A percentile compares a stretch with the other conserved stretches of the same genome.
These are phyloP conservation scores for Caenorhabditis inopinata DNA, from an alignment of 1,140 invertebrate genomes.

Conservation along the genomic window DNA sequence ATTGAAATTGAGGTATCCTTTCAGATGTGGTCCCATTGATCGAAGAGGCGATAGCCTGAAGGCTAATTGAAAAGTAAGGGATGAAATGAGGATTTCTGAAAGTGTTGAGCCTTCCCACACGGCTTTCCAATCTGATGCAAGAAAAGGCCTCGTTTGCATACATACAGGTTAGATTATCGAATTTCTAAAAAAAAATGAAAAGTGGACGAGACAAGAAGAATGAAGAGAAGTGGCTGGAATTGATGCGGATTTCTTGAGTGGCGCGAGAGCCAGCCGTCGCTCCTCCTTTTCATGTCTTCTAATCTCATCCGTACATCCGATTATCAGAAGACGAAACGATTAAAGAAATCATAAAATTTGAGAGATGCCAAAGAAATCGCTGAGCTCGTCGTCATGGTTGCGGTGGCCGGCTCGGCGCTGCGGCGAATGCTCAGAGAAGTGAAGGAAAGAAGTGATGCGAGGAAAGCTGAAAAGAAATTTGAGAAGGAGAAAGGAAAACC, in stretches of 20 bases:
- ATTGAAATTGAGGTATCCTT: background rate
- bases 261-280: background rate
- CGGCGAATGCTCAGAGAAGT: no score
- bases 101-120: no score
- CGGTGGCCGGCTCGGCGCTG: background rate
- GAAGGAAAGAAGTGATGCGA: no score
- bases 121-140: no score
- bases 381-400: conserved; percentile 12
- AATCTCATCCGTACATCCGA: conserved; percentile 18
- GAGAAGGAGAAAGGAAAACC: background rate
- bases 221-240: background rate
- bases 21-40: no score
- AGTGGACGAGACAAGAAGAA: background rate
- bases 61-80: no score
- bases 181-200: background rate
- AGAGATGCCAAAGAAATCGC: background rate
- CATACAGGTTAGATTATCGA: no score
- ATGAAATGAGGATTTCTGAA: no score
- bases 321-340: background rate
- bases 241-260: background rate
- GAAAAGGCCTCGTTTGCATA: no score
- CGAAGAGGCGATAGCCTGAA: no score
- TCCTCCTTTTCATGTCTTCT: conserved; percentile 20
- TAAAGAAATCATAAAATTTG: background rate
- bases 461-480: background rate